Conservation (phyloP, 2,113 vertebrate species). For the Pyrgilauda ruficollis region DNA sequence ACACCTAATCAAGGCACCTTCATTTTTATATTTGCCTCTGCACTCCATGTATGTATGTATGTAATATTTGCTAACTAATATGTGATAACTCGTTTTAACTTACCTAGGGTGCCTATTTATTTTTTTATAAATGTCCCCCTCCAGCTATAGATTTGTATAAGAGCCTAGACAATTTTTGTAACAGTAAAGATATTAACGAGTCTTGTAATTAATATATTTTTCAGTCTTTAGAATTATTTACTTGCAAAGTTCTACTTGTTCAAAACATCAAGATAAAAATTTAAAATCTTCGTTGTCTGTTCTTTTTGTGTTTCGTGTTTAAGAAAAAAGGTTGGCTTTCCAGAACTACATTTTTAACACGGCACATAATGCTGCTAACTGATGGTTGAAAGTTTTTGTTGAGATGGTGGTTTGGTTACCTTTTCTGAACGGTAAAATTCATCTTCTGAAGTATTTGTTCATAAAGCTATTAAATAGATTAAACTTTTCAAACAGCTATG, state of each 20-base stretch:
- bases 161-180: slow-evolving; percentile 64
- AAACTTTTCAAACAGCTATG: not conserved
- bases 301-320: not conserved
- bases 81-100: slow-evolving; percentile 54
- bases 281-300: not conserved
- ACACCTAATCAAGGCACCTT: slow-evolving; percentile 36
- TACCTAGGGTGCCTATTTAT: slow-evolving; percentile 72
- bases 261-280: slow-evolving; percentile 46
- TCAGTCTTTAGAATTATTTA: slow-evolving; percentile 67
- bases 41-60: slow-evolving; percentile 45
- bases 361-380: not conserved
- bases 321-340: not conserved
- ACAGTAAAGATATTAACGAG: slow-evolving; percentile 51
- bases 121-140: slow-evolving; percentile 67
- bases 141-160: slow-evolving; percentile 62
- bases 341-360: not conserved
- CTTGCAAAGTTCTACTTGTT: slow-evolving; percentile 61
- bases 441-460: not conserved
- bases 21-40: slow-evolving; percentile 55
- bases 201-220: slow-evolving; percentile 66
- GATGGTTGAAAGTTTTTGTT: not conserved
- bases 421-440: not conserved
- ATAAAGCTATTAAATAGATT: not conserved
- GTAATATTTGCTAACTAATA: slow-evolving; percentile 55
- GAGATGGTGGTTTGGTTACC: not conserved